phyloP scores from a whole-genome alignment of 2,113 vertebrate species.

The Myanophis thanlyinensis region DNA sequence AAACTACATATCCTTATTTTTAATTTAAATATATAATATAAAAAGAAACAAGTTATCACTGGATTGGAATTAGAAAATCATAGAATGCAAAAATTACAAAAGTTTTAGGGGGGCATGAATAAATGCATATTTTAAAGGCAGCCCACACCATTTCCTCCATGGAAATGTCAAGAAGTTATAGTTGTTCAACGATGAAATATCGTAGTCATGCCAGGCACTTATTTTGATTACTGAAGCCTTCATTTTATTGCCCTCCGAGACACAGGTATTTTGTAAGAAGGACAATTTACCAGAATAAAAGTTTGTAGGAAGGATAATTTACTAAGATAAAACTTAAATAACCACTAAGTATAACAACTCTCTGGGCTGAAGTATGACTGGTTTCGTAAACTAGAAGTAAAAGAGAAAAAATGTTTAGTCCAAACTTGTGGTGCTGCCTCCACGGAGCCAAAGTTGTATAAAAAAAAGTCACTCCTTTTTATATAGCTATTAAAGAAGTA shows the following conservation, averaged over 20 bases:
- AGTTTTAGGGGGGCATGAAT: constrained; percentile 57
- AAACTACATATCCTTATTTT: constrained; percentile 70
- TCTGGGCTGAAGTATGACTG: constrained; percentile 18
- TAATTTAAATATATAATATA: constrained; percentile 75
- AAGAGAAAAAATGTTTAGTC: constrained; percentile 28
- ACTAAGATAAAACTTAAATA: constrained; percentile 41
- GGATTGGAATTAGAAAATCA: constrained; percentile 60
- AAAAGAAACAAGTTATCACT: constrained; percentile 68
- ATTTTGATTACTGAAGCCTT: constrained; percentile 47
- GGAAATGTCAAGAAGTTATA: constrained; percentile 41
- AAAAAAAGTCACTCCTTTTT: constrained; percentile 61
- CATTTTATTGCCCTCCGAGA: constrained; percentile 51
- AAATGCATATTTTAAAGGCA: constrained; percentile 60
- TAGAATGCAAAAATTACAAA: constrained; percentile 50
- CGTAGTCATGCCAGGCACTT: constrained; percentile 27
- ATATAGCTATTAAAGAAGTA: constrained; percentile 63
- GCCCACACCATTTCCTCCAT: constrained; percentile 16
- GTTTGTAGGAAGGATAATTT: constrained; percentile 34
- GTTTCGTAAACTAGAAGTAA: not conserved
- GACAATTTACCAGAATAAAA: constrained; percentile 25
- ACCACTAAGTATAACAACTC: constrained; percentile 46
- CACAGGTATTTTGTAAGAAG: constrained; percentile 35
- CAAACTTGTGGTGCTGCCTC: constrained; percentile 55
- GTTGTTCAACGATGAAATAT: constrained; percentile 48
- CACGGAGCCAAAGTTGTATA: constrained; percentile 66